Conservation (phyloP, 2,888 invertebrate genomes). For the Julus scanicus region DNA sequence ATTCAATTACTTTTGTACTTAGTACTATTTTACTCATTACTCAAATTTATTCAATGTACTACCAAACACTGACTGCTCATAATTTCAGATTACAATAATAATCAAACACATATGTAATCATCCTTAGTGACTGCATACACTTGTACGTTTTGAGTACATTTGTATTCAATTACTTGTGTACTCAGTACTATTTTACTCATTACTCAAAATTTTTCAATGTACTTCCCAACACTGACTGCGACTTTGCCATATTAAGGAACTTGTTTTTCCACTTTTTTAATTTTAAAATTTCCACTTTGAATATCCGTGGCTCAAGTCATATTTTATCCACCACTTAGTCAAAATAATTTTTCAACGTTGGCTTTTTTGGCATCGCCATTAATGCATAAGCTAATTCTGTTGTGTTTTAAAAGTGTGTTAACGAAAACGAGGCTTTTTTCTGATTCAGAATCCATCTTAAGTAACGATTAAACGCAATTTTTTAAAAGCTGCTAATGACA, state of each 20-base stretch:
- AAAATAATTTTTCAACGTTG: not conserved
- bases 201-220: too few relatives aligned
- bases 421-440: not conserved
- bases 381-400: constrained; percentile 5
- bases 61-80: too few relatives aligned
- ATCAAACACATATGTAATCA: too few relatives aligned
- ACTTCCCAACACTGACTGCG: too few relatives aligned
- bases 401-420: not conserved
- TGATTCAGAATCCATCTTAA: constrained; percentile 2
- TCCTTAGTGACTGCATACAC: too few relatives aligned
- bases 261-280: not conserved
- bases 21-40: too few relatives aligned
- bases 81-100: too few relatives aligned
- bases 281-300: not conserved
- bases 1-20: too few relatives aligned
- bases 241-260: not conserved
- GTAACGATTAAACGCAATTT: constrained; percentile 21
- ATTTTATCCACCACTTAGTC: not conserved
- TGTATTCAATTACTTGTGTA: too few relatives aligned
- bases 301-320: constrained; percentile 13
- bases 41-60: too few relatives aligned
- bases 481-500: constrained; percentile 37
- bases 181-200: too few relatives aligned
- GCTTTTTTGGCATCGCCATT: not conserved
- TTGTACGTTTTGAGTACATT: too few relatives aligned